Evolutionary conservation across 2,113 vertebrate species (phyloP).

Genomic region (Eupsittula cactorum): DNA sequence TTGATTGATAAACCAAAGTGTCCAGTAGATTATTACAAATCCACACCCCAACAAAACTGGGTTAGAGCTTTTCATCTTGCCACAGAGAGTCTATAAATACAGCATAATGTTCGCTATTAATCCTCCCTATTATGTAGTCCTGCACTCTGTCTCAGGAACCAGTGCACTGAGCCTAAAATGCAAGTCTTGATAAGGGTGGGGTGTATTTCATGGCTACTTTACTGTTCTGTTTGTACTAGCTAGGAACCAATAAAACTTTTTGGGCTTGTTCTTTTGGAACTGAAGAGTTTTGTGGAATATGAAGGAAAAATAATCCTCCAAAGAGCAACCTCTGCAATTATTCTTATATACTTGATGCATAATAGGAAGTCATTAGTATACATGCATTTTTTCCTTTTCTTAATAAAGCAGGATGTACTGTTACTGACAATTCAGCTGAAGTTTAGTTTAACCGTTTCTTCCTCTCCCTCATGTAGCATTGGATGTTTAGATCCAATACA

Average conservation of each 20-base stretch:
- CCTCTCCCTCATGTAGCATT: background rate
- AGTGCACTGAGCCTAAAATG: background rate
- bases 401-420: background rate
- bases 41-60: slow-evolving; percentile 28
- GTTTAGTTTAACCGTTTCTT: background rate
- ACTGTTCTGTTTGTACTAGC: background rate
- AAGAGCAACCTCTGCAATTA: background rate
- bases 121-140: background rate
- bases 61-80: slow-evolving; percentile 32
- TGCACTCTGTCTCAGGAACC: background rate
- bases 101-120: slow-evolving; percentile 8
- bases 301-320: background rate
- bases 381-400: background rate
- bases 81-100: slow-evolving; percentile 24
- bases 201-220: background rate
- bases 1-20: slow-evolving; percentile 28
- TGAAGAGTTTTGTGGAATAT: background rate
- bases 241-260: background rate
- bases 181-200: background rate
- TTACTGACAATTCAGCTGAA: background rate
- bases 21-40: slow-evolving; percentile 43
- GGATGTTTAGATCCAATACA: background rate
- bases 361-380: background rate
- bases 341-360: background rate
- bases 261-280: background rate